Base-by-base conservation (phyloP, 2,797 vertebrate genomes). In the Tenualosa thibaudeaui region DNA sequence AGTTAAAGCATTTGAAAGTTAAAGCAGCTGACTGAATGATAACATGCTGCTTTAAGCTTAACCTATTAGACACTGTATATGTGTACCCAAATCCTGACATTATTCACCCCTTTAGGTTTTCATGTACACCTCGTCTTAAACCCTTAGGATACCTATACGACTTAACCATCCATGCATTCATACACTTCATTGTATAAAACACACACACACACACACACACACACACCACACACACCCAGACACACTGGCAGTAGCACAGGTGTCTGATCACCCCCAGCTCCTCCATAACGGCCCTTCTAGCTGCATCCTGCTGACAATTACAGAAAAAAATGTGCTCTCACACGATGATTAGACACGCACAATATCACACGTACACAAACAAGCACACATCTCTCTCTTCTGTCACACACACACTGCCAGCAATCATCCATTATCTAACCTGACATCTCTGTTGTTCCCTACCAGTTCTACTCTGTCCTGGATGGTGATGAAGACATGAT, bases 401-500 rank as follows among this genome's bases (percentile, higher is more conserved):
- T 81, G 56, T 75, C 40, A 65, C 62, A 31, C 54, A 85, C n/a
- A 85, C 43, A 82, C 10, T 82, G 24, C 10, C 9, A 65, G 62
- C 17, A 84, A 26, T 82, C 62, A 19, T 24, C 82, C 43, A 83
- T 85, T 84, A 75, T 83, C 54, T 40, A 9, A 26, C 58, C 82
- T 65, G 62, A 37, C 62, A 51, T 78, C 84, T 83, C 46, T 84
- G 4, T 81, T 85, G 83, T 86, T 2, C 82, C 5, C 84, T 89
- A 90, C 26, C 92, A 96, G 96, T 96, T 96, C 92, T 96, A 96
- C 91, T 96, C 96, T 10, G 95, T 96, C 87, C 89, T 96, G 90
- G 95, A 96, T 13, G 96, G 95, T 9, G 96, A 96, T 81, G 94
- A 93, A 87, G 96, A 96, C 24, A 96, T 96, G 96, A 95, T 96